Percentiles rank a stretch among this genome's conserved stretches.
These are phyloP conservation scores for Rhagoletis zephyria DNA, from an alignment of 1,140 invertebrate species.

Conservation along the genomic window DNA sequence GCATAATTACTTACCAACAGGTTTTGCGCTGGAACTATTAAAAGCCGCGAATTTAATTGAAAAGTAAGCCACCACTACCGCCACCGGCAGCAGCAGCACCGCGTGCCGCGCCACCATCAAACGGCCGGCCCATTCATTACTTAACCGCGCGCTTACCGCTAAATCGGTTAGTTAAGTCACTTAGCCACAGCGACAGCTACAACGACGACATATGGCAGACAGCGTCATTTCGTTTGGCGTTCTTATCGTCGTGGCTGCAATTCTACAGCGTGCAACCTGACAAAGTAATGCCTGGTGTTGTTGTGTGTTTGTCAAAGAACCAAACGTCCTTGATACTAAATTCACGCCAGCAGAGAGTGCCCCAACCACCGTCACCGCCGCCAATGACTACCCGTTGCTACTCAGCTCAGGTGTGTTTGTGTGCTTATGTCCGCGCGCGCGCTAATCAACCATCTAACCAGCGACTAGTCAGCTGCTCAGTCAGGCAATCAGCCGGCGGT, in stretches of 20 bases:
- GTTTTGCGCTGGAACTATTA: conserved; percentile 18
- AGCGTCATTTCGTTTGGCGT: background rate
- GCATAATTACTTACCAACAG: conserved; percentile 24
- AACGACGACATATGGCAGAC: background rate
- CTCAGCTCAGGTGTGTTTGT: background rate
- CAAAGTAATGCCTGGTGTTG: background rate
- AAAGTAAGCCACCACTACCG: conserved; percentile 22
- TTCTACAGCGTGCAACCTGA: background rate
- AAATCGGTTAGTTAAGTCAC: conserved; percentile 27
- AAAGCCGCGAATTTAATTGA: conserved; percentile 44
- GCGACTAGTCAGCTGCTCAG: conserved; percentile 18
- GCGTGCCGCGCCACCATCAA: background rate
- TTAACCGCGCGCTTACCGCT: conserved; percentile 1
- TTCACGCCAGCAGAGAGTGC: conserved; percentile 6
- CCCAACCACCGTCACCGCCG: background rate
- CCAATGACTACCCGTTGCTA: background rate
- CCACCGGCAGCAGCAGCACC: background rate
- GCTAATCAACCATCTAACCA: conserved; percentile 19
- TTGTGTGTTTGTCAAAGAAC: background rate
- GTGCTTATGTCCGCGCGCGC: background rate
- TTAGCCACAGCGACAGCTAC: background rate
- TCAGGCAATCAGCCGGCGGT: conserved; percentile 12
- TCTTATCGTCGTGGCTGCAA: conserved; percentile 1
- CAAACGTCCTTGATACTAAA: conserved; percentile 41
- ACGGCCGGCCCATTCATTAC: background rate